Conservation (phyloP, 2,797 vertebrate genomes). For the Thamnophis elegans region DNA sequence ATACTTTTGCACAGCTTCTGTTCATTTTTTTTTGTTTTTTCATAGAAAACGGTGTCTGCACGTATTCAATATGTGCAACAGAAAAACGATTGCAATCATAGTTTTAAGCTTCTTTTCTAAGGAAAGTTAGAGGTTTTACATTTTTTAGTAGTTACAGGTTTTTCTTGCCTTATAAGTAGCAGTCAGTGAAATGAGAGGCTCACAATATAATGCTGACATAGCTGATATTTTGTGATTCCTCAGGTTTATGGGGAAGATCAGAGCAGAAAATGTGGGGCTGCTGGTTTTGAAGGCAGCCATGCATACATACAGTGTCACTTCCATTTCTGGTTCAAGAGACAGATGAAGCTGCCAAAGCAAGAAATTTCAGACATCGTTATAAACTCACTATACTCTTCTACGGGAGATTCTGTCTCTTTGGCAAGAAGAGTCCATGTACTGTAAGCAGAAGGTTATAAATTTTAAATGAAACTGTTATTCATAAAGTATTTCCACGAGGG, state of each 20-base stretch:
- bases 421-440: not conserved
- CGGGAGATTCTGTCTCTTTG: not conserved
- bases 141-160: not conserved
- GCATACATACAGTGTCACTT: not conserved
- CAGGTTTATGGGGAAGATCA: not conserved
- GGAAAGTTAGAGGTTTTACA: not conserved
- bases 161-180: not conserved
- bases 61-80: not conserved
- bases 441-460: not conserved
- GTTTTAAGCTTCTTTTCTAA: not conserved
- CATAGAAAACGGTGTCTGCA: not conserved
- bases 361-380: not conserved
- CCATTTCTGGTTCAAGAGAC: not conserved
- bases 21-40: not conserved
- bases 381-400: not conserved
- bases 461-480: constrained; percentile 12
- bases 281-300: not conserved
- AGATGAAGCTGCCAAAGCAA: constrained; percentile 19
- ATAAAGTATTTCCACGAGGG: constrained; percentile 2
- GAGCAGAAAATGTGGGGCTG: not conserved
- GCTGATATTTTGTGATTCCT: not conserved
- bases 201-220: not conserved
- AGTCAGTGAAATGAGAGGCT: not conserved
- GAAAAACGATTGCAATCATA: not conserved
- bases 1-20: not conserved